Percentiles rank a stretch among this genome's conserved stretches.
These are phyloP conservation scores for Eilema caniola DNA, from an alignment of 2,888 invertebrate species.

Conservation along the genomic window DNA sequence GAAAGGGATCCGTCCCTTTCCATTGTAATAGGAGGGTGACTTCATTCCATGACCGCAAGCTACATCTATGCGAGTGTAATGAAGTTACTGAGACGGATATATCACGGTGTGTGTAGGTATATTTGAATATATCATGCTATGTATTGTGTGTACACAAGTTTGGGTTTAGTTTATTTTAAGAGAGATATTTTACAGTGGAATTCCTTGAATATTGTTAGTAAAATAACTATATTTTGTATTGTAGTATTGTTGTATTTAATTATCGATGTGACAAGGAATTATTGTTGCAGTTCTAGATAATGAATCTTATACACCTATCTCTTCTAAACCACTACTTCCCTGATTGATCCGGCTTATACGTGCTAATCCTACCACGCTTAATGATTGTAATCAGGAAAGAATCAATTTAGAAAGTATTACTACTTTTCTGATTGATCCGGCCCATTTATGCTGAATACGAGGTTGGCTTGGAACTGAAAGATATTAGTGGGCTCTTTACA, in stretches of 20 bases:
- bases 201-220: neutral
- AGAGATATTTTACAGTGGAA: neutral
- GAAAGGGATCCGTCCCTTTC: conserved; percentile 9
- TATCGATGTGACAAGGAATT: too few relatives aligned
- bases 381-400: too few relatives aligned
- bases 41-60: conserved; percentile 13
- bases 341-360: too few relatives aligned
- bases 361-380: too few relatives aligned
- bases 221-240: neutral
- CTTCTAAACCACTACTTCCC: too few relatives aligned
- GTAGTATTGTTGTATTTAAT: too few relatives aligned
- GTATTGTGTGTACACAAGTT: neutral
- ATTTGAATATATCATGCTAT: conserved; percentile 14
- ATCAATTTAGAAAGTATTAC: neutral
- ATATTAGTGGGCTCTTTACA: neutral
- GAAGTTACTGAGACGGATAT: conserved; percentile 18
- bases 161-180: neutral
- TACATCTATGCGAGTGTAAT: conserved; percentile 15
- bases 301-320: too few relatives aligned
- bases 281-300: too few relatives aligned
- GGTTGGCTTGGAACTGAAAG: neutral
- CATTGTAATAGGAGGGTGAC: conserved; percentile 14
- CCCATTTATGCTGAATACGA: too few relatives aligned
- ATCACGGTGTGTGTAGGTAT: conserved; percentile 12
- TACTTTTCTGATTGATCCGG: too few relatives aligned